Base-by-base conservation (phyloP, 2,888 invertebrate genomes). In the Serripes groenlandicus region DNA sequence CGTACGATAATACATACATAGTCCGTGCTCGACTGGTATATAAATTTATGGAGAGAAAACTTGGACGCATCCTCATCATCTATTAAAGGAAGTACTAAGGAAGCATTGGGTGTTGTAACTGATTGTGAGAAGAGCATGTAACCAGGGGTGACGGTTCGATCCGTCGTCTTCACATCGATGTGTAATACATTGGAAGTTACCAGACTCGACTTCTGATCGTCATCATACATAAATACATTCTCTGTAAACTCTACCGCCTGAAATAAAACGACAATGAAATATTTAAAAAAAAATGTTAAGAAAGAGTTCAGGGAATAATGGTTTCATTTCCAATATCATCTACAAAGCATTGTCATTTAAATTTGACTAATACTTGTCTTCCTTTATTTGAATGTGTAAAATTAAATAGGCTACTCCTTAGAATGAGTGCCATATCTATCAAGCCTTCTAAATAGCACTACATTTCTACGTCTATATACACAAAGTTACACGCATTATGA, bases 21-120 rank as follows among this genome's bases (percentile, higher is more conserved):
- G 66, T 89, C 89, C 0, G 79, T 60, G 26, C 37, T 73, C 18
- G 73, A 28, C 23, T 83, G 78, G 42, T 89, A 89, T 7, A 85
- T 74, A 60, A 88, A 88, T n/a, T 74, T 74, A 69, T 89, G 89
- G 32, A 85, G 84, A 18, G 87, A 87, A 42, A 88, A 79, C 3
- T 79, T 68, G 15, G 89, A 89, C 1, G 88, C 89, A 73, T 89
- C 89, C 18, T 87, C 89, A n/a, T 75, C 79, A 35, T 69, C 70
- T 1, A 86, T 69, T 2, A 58, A 32, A 7, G 86, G 86, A 7
- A 56, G 66, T 18, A 79, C 54, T 9, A 23, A 21, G n/a, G 66
- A 52, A 3, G 83, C 32, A n/a, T 35, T 32, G 26, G 85, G 82
- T 11, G 86, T 81, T 18, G 28, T 9, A 3, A 81, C 81, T 3